Percentiles rank a stretch among this genome's conserved stretches.
phyloP scores from a whole-genome alignment of 2,797 vertebrate species.

The Aplochiton taeniatus region DNA sequence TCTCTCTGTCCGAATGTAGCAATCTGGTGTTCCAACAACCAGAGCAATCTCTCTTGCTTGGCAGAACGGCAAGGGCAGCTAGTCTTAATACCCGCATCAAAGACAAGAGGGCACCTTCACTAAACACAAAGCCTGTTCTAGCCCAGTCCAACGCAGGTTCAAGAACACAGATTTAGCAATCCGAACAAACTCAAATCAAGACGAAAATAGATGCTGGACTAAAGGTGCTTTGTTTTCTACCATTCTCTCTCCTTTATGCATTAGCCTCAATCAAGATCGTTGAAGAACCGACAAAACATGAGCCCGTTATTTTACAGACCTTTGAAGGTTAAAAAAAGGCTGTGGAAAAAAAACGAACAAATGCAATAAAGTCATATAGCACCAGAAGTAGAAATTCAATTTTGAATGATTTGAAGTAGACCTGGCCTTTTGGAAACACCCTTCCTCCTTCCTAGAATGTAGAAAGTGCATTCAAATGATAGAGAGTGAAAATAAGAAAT shows the following conservation, averaged over 20 bases:
- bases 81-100: conserved; percentile 11
- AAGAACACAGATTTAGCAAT: conserved; percentile 77
- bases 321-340: neutral
- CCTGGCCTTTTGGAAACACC: conserved; percentile 39
- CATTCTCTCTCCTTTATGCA: conserved; percentile 29
- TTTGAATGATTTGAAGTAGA: conserved; percentile 28
- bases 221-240: conserved; percentile 44
- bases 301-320: neutral
- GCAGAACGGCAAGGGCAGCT: conserved; percentile 27
- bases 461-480: conserved; percentile 44
- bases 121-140: conserved; percentile 58
- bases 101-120: conserved; percentile 53
- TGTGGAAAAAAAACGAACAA: neutral
- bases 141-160: conserved; percentile 61
- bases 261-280: too few species aligned
- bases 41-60: conserved; percentile 29
- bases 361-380: conserved; percentile 19
- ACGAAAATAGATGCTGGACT: conserved; percentile 75
- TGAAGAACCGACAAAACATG: too few species aligned
- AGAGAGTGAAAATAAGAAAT: conserved; percentile 57
- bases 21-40: conserved; percentile 6
- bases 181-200: conserved; percentile 80
- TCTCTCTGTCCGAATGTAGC: too few species aligned
- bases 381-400: conserved; percentile 23
- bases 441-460: conserved; percentile 49